Base-by-base conservation (phyloP, 2,888 invertebrate genomes). In the Bedellia somnulentella region DNA sequence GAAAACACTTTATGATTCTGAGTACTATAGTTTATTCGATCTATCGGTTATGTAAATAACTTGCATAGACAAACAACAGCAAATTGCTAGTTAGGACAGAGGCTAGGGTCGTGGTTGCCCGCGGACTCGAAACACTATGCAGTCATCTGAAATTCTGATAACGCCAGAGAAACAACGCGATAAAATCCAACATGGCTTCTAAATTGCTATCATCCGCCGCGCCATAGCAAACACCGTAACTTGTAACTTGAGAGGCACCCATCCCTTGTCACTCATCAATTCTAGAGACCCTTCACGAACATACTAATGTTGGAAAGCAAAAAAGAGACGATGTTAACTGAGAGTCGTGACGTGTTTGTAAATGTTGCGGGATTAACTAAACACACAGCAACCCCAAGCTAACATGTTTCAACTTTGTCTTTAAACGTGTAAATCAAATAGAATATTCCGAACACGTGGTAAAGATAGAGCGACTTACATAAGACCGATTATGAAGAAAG, bases 241-340 rank as follows among this genome's bases (percentile, higher is more conserved):
- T 46, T 42, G 46, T 51, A 43, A 46, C 45, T 44, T 38, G 52
- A 61, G 62, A n/a, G n/a, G 58, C 59, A 59, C 46, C 42, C 40
- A 45, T 57, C 58, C 59, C 57, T 58, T 58, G 55, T 66, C 59
- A 57, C 52, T 67, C 61, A 37, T 35, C 59, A 47, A 39, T 49
- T 52, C 47, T 35, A n/a, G n/a, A n/a, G n/a, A n/a, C n/a, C n/a
- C 35, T 43, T 38, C 44, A 43, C 30, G 37, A 54, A 52, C 47
- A 41, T 39, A 30, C 39, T 37, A 59, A 46, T 41, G 57, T 64
- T 36, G 44, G 58, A 61, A 62, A n/a, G n/a, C n/a, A n/a, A n/a
- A n/a, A n/a, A n/a, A n/a, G n/a, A n/a, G n/a, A n/a, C n/a, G n/a
- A n/a, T n/a, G n/a, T n/a, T n/a, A n/a, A n/a, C n/a, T n/a, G n/a